Evolutionary conservation across 1,140 invertebrate genomes (phyloP), one percentile per base, ranked within the genome.

Genomic region (Drosophila sturtevanti): DNA sequence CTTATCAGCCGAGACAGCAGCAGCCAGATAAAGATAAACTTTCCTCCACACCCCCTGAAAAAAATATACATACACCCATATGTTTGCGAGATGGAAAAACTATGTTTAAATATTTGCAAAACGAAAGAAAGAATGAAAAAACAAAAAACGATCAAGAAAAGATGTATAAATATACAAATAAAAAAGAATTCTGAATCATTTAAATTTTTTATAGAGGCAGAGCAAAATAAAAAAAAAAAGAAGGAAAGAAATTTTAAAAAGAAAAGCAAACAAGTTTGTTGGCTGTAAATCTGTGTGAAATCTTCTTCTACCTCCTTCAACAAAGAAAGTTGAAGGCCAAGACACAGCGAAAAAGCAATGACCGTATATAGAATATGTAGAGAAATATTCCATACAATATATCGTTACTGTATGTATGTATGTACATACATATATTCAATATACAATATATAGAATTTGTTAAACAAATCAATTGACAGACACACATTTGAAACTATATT

Each of bases 281-380:
- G 76, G 54, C 82, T 48, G 41, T 48, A 48, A 48, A 48, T 48
- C 41, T 48, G 41, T 48, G 41, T 11, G 41, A 48, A 48, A 21
- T 48, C 41, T 48, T 48, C 41, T 21, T 48, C 41, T 48, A 48
- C 41, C 41, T 48, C 41, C 41, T 48, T 64, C 75, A 89, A 87
- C 85, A 87, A 87, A 89, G 84, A 87, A 87, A 87, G 84, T 87
- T 89, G 84, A 87, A 87, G 84, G 84, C 79, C 84, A 78, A 54
- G 4, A 18, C 14, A 16, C 54, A 56, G 54, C 66, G 60, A 84
- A 72, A 21, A 76, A 65, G 51, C 86, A 79, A 79, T 89, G 84
- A 87, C 84, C 84, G 84, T 82, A 79, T 85, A 85, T 85, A 84
- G 77, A 77, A 63, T 81, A 81, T 80, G 81, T 80, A 48, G 41